Evolutionary conservation across 2,113 vertebrate species (phyloP), one percentile per base, ranked within the genome.

Genomic region (Emydura subglobosa): DNA sequence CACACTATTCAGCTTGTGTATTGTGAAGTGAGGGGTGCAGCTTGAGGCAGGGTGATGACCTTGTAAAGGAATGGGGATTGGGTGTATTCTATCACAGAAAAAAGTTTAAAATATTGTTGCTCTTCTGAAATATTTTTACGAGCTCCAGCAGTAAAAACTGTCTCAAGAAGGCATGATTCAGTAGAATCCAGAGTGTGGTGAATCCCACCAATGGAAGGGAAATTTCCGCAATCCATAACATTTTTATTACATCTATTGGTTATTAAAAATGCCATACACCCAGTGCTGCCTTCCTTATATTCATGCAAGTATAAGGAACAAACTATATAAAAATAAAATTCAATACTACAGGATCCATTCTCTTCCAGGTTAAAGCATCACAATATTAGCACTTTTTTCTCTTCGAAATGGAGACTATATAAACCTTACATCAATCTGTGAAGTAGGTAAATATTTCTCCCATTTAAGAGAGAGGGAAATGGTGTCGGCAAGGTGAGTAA

Each of bases 131-230:
- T 8, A 89, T 84, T 89, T 93, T 7, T 5, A 68, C 82, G 49
- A 87, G 42, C 44, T 93, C 49, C 85, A 95, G 5, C 47, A 86
- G 53, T 2, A 84, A 25, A 87, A 79, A 59, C 44, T 85, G 65
- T 2, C 86, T 95, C 91, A 82, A 44, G 81, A 94, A 91, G 49
- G 80, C 17, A 61, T 16, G 4, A 82, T 39, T 27, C 2, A 61
- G 29, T 88, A n/a, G 51, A 92, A 86, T 78, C 34, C 51, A 88
- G 61, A 86, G 44, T 29, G 55, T 0, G 49, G 44, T 0, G 0
- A 90, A 86, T 92, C 93, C 74, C 83, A 88, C 68, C 5, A 94
- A 25, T 86, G 86, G 91, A 95, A 83, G 55, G 55, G 90, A 94
- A 78, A 55, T 7, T 83, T 90, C 39, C 24, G 65, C 88, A 88